phyloP scores from a whole-genome alignment of 2,797 vertebrate species.

The Cebuella pygmaea region DNA sequence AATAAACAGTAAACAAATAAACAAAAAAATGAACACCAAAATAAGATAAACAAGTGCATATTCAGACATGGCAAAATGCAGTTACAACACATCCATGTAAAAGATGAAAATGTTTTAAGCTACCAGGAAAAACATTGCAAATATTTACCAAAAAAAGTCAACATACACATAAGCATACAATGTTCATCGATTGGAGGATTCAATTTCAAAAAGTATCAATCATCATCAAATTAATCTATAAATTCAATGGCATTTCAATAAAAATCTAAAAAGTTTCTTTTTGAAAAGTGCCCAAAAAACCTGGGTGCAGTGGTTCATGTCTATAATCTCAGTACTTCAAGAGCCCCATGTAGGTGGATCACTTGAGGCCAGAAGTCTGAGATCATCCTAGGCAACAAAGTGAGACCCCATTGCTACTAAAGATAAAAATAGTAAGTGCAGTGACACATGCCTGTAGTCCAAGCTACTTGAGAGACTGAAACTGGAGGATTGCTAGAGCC shows the following conservation, averaged over 20 bases:
- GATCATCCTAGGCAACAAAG: background rate
- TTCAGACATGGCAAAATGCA: constrained; percentile 2
- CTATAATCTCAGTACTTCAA: background rate
- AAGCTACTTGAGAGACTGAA: background rate
- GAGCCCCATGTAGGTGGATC: background rate
- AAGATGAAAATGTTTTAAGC: background rate
- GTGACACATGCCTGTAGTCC: background rate
- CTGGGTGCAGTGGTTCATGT: background rate
- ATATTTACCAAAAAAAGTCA: constrained; percentile 5
- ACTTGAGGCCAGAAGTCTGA: background rate
- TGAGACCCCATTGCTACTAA: background rate
- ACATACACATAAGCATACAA: background rate
- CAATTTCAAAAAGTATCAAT: background rate
- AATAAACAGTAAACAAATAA: background rate
- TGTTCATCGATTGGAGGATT: background rate
- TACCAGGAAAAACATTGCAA: background rate
- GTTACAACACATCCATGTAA: background rate
- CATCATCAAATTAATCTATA: background rate
- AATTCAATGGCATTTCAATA: background rate
- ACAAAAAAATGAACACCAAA: background rate
- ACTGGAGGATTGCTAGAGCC: background rate
- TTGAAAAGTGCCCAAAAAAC: background rate
- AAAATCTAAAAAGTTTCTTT: background rate
- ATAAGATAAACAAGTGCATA: background rate
- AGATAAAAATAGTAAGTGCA: background rate